Evolutionary conservation across 37 sponge, comb jelly and placozoan genomes (phyloP), one percentile per base, ranked within the genome.

Genomic region (Lycopodina hypogea): DNA sequence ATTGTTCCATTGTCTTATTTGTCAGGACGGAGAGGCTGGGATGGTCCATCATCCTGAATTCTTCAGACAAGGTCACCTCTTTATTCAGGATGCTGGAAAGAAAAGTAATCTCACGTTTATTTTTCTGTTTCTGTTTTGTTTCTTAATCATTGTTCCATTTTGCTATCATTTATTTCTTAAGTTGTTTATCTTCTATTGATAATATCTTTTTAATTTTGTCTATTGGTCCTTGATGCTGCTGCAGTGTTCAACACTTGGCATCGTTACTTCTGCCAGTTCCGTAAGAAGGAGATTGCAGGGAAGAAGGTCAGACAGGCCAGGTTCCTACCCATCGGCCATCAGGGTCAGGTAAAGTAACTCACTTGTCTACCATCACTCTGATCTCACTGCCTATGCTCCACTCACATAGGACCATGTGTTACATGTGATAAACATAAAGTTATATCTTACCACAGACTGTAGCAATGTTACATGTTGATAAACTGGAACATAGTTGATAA

Each of bases 21-120:
- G 23, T 14, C 57, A 90, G 85, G 90, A 85, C 34, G 90, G 91
- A 33, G 69, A 82, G 58, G 65, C 83, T 3, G 89, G 89, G 9
- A 40, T 89, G 63, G 77, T 88, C 34, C 88, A 92, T 37, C 93
- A 92, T 40, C 88, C 93, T 45, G 88, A 92, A 61, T 92, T 81
- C 62, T 33, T 87, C 29, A 76, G 50, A 56, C 93, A 92, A 56
- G 93, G 93, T 21, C 81, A 80, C 26, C 82, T 92, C 61, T 78
- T 85, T 71, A 85, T 92, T 0, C 82, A 87, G 33, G 93, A 92
- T 58, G 63, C 32, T 39, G 42, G 26, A 39, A 84, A 84, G 78
- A 84, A 77, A 84, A 71, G 82, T 81, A 36, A 22, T n/a, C n/a
- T n/a, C n/a, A n/a, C n/a, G n/a, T 14, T 17, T 19, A 17, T 53